Base-by-base conservation (phyloP, 1,140 invertebrate genomes). In the Heliconius nattereri region DNA sequence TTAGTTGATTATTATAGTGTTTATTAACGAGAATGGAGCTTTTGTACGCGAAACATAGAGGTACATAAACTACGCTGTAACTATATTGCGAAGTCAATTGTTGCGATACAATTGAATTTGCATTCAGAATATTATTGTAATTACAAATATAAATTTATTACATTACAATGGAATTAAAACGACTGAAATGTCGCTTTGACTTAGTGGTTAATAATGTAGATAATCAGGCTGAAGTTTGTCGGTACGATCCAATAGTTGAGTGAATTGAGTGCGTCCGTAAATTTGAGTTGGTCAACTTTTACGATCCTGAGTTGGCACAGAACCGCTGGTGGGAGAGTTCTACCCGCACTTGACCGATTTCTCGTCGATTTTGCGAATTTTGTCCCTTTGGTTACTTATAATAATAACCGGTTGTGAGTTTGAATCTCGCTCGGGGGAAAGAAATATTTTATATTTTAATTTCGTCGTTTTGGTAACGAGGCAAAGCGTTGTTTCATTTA, bases 101-200 rank as follows among this genome's bases (percentile, higher is more conserved):
- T 57, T 57, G 20, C 20, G 7, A 54, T 54, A n/a, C 52, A 54
- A 54, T 54, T n/a, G 52, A n/a, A 57, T 57, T 57, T 57, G 20
- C 54, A 57, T 57, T 57, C 54, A 57, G n/a, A 57, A 57, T 57
- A 57, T n/a, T 57, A 57, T 57, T 13, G 20, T 57, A 57, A n/a
- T 57, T 57, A 23, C 54, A 57, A 57, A 23, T 57, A 57, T 57
- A 19, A 20, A 19, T 2, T n/a, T 52, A 16, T 19, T 19, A 20
- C 19, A 23, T 9, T 57, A 23, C 2, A 57, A 57, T n/a, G 7
- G 2, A 23, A 57, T 57, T 9, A n/a, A 57, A 19, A 20, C n/a
- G 7, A 57, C n/a, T 57, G 2, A 57, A 57, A 23, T 57, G n/a
- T 23, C 54, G 20, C 7, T 20, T 57, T 57, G 54, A 23, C 54